Percentiles rank a stretch among this genome's conserved stretches.
Conservation (phyloP, 2,797 vertebrate species). For the Tamandua tetradactyla region DNA sequence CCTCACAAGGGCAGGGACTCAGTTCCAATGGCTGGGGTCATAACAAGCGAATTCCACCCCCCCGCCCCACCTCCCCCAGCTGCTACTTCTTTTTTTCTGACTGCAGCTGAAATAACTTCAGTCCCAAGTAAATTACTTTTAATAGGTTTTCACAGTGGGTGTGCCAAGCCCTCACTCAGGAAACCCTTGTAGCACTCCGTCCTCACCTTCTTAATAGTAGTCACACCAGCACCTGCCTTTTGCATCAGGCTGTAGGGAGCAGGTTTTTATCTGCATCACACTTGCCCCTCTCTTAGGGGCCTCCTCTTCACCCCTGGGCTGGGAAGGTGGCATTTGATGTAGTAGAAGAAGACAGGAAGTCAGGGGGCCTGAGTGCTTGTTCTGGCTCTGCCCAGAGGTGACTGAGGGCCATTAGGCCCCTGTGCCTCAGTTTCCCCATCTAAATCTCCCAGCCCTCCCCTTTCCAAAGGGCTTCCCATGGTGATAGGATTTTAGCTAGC, state of each 20-base stretch:
- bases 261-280: background rate
- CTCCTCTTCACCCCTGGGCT: fast-evolving
- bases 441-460: background rate
- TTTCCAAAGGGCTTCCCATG: background rate
- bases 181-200: background rate
- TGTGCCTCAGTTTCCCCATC: background rate
- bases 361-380: background rate
- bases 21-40: background rate
- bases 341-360: background rate
- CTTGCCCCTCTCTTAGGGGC: background rate
- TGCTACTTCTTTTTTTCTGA: background rate
- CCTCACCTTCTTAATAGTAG: background rate
- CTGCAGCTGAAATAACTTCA: background rate
- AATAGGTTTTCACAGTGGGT: background rate
- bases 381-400: background rate
- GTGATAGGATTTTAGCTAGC: background rate
- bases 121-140: background rate
- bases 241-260: background rate
- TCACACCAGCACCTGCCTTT: fast-evolving
- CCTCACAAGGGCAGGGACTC: background rate
- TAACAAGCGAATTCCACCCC: background rate
- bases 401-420: background rate
- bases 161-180: background rate
- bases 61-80: background rate
- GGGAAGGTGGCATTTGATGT: fast-evolving